Percentiles rank a stretch among this genome's conserved stretches.
These are phyloP conservation scores for Ctenosaura bakeri DNA, from an alignment of 2,797 vertebrate species.

Conservation along the genomic window DNA sequence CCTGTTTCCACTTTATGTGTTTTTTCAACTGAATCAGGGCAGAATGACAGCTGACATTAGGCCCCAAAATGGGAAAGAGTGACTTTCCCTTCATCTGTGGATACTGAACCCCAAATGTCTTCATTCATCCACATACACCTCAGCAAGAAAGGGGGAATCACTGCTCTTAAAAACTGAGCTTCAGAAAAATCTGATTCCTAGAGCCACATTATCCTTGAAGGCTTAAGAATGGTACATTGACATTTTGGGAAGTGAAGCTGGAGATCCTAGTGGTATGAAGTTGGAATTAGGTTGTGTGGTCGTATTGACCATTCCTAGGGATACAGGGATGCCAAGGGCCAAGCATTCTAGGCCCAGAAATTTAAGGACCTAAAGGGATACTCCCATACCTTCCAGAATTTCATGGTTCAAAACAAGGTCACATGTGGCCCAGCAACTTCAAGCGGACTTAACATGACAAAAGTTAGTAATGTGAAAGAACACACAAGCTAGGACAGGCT, in stretches of 20 bases:
- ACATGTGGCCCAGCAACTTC: no score
- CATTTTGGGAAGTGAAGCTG: background rate
- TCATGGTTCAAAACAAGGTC: no score
- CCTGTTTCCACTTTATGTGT: background rate
- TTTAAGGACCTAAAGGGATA: no score
- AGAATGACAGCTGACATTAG: background rate
- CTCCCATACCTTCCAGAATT: no score
- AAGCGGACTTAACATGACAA: no score
- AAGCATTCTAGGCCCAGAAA: no score
- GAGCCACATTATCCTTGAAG: background rate
- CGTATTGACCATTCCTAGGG: background rate
- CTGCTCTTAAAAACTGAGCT: background rate
- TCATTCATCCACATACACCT: background rate
- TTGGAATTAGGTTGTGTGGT: background rate
- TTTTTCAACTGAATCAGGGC: background rate
- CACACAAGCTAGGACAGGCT: no score
- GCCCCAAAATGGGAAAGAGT: background rate
- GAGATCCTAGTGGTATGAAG: no score
- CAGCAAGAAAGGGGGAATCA: background rate
- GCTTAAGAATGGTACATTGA: background rate
- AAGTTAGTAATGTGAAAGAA: no score
- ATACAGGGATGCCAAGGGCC: no score
- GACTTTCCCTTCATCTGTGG: no score
- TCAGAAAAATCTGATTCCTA: background rate
- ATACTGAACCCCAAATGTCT: background rate